Base-by-base conservation (phyloP, 2,888 invertebrate genomes). In the Cylindroiulus punctatus region DNA sequence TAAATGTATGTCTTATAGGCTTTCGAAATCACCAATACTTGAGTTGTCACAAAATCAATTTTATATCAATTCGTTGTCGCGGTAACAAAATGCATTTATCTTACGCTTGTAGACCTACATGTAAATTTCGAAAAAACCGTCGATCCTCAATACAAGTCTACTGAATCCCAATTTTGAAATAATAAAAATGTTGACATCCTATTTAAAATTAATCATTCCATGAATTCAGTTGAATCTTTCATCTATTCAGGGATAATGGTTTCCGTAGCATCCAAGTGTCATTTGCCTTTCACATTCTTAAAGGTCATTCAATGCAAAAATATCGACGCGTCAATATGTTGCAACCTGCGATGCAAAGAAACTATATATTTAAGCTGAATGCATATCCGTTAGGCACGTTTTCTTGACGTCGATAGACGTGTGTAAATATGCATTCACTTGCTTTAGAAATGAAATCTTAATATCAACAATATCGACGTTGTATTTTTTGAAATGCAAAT, bases 11-110 rank as follows among this genome's bases (percentile, higher is more conserved):
- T 40, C 8, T 40, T 40, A 4, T 7, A 40, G 1, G 10, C 44
- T 44, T 8, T 44, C 44, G 44, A 44, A 44, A 8, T 12, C 44
- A 44, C 44, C 12, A 10, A 26, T 14, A 76, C 76, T 76, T 30
- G 30, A 76, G 76, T 10, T 76, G 30, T 76, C 26, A 26, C 30
- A 76, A 76, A 76, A 76, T 76, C 76, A 76, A 76, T 76, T 26
- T 4, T 14, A 14, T 22, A 76, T 26, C 76, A 22, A 76, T 76
- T 76, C 30, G 76, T 76, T 76, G 76, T 30, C 76, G 76, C 76
- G 76, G 76, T 26, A 30, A 76, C 76, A 30, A 76, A 76, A 30
- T 76, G 30, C 30, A 76, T 30, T n/a, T 76, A 76, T 14, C 76
- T 30, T 2, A 30, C 19, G 7, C 76, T 76, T 30, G 76, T 30